A percentile compares a stretch with the other conserved stretches of the same genome.
Evolutionary conservation across 2,888 invertebrate species (phyloP).

Genomic region (Helleia helle): DNA sequence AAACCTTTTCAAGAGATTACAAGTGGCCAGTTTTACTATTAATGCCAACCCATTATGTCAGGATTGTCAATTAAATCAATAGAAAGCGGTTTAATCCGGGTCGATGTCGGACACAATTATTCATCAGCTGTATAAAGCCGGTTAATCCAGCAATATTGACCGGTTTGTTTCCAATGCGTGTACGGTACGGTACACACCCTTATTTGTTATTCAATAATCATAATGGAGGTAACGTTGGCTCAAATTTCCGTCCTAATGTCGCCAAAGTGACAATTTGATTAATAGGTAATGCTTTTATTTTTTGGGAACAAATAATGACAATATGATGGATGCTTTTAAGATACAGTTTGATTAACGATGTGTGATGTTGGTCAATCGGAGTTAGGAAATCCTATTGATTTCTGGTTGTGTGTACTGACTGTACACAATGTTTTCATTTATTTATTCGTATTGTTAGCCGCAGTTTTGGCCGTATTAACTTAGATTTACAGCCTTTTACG

Average conservation of each 20-base stretch:
- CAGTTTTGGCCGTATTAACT: too few species aligned
- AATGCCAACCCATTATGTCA: constrained; percentile 58
- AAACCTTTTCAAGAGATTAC: constrained; percentile 34
- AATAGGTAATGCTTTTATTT: constrained; percentile 5
- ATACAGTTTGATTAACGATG: background rate
- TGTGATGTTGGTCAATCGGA: too few species aligned
- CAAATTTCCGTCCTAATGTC: background rate
- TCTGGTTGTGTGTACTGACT: too few species aligned
- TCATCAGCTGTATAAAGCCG: constrained; percentile 63
- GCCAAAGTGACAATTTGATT: constrained; percentile 1
- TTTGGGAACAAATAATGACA: background rate
- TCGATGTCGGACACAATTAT: constrained; percentile 65
- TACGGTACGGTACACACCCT: constrained; percentile 11
- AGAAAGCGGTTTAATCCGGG: constrained; percentile 63
- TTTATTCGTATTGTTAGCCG: too few species aligned
- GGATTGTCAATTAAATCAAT: constrained; percentile 67
- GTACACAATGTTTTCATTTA: too few species aligned
- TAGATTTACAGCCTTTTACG: too few species aligned
- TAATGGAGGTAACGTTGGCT: constrained; percentile 8
- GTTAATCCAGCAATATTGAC: constrained; percentile 62
- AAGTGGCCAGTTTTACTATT: constrained; percentile 44
- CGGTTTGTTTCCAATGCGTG: constrained; percentile 29
- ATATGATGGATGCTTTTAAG: background rate
- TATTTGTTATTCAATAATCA: constrained; percentile 13
- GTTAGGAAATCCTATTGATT: too few species aligned